Evolutionary conservation across 1,140 invertebrate species (phyloP), one percentile per base, ranked within the genome.

Genomic region (Araneus ventricosus): DNA sequence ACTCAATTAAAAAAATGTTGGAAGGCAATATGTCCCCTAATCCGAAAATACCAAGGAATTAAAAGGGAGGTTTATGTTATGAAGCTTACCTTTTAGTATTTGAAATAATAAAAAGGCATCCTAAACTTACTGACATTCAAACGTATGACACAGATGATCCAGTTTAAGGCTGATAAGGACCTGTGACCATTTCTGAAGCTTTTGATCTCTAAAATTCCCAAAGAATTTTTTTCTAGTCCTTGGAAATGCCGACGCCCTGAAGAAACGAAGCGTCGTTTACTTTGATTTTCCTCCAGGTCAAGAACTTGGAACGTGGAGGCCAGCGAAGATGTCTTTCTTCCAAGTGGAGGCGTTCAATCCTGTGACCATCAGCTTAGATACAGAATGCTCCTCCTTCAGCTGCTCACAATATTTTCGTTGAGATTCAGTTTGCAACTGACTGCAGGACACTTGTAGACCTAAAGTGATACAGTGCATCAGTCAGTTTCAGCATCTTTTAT

Each of bases 201-300:
- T 27, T 37, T 39, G 34, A 91, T 85, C 10, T 84, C 79, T n/a
- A 91, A 34, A 8, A 17, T 63, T 14, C 41, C 22, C 22, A 91
- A 24, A 1, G 52, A 84, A 2, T 30, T 34, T n/a, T n/a, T n/a
- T 63, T 91, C 89, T 0, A 91, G 59, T 0, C 89, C 89, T 34
- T 82, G 79, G 30, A 91, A 91, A 84, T 91, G 89, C 8, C n/a
- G 14, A 20, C 52, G 30, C 10, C 57, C 75, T 7, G 89, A 0
- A 52, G 89, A 41, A 91, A 91, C 1, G 89, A 91, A 6, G 89
- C 89, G 59, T 91, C 89, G 1, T 67, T 59, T 34, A 91, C 89
- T 41, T 91, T 79, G 5, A 91, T 14, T 41, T 34, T 61, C n/a
- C 1, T 84, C 79, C 10, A 91, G 30, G 4, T 57, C 80, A 0